Percentiles rank a stretch among this genome's conserved stretches.
phyloP scores from a whole-genome alignment of 2,888 invertebrate genomes.

The Hermaeophaga mercurialis region DNA sequence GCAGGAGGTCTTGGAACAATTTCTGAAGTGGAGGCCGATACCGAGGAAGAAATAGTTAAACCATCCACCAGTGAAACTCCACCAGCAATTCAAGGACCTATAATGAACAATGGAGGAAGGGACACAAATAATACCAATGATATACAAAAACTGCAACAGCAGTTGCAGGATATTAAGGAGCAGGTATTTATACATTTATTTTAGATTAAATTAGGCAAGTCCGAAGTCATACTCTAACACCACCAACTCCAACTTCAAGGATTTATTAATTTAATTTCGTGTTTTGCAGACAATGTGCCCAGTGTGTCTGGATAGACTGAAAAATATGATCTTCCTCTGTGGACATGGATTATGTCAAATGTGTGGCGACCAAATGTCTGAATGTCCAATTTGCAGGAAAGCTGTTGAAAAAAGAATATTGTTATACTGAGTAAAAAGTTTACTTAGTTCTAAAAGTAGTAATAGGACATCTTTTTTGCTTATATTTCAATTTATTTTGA shows the following conservation, averaged over 20 bases:
- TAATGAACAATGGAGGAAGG: slow-evolving; percentile 72
- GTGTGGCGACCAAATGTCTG: slow-evolving; percentile 97
- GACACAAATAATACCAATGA: slow-evolving; percentile 75
- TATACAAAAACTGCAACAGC: slow-evolving; percentile 90
- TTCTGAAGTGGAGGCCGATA: slow-evolving; percentile 60
- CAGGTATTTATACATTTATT: slow-evolving; percentile 66
- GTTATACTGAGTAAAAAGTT: slow-evolving; percentile 66
- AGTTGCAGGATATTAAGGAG: slow-evolving; percentile 96
- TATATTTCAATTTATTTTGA: background rate
- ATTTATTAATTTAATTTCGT: too few relatives aligned
- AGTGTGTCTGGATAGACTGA: slow-evolving; percentile 94
- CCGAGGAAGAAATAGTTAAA: slow-evolving; percentile 59
- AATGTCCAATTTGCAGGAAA: slow-evolving; percentile 97
- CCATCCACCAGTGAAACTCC: slow-evolving; percentile 29
- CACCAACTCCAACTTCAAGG: too few relatives aligned
- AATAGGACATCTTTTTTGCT: slow-evolving; percentile 1
- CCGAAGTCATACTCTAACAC: too few relatives aligned
- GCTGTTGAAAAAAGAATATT: slow-evolving; percentile 94
- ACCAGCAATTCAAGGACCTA: slow-evolving; percentile 50
- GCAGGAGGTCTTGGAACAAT: slow-evolving; percentile 57
- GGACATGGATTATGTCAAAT: slow-evolving; percentile 98
- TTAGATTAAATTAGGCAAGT: too few relatives aligned
- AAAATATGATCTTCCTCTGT: slow-evolving; percentile 98
- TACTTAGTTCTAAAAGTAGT: slow-evolving; percentile 3
- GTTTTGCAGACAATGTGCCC: slow-evolving; percentile 94